Evolutionary conservation across 2,113 vertebrate genomes (phyloP), one percentile per base, ranked within the genome.

Genomic region (Elaphurus davidianus): DNA sequence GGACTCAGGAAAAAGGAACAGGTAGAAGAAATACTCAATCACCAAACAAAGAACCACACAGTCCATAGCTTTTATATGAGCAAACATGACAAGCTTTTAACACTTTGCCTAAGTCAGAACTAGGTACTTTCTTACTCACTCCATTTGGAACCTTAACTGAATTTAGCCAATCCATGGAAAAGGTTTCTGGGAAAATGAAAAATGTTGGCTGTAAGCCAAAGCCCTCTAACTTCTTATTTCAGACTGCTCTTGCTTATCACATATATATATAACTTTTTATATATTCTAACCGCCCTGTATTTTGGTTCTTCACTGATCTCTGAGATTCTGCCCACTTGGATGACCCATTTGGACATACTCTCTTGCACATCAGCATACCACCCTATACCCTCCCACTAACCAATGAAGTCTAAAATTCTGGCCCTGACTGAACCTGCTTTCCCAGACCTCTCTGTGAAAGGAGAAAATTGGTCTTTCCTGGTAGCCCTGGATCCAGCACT

Each of bases 101-200:
- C 25, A n/a, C 43, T 81, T 25, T 7, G 30, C 33, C 28, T 23
- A 5, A 21, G 16, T 40, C 33, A 64, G 52, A 16, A 78, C 40
- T 21, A 76, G 71, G 36, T 8, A 55, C 54, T 19, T 92, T 62
- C 11, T 67, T 40, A 16, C 21, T 19, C 52, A 15, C 30, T 15
- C 54, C 15, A 59, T n/a, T 17, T 67, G 30, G 78, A 33, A 91
- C 6, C 25, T 76, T 59, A 27, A 33, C 8, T n/a, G 74, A n/a
- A 86, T 71, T 30, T 78, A 71, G 33, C 16, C 19, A 91, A 60
- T 40, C 27, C 25, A 87, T 0, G 57, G 23, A 33, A 78, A 91
- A 93, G 6, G 13, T 54, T 84, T 92, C 47, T 60, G 30, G 19
- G n/a, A 60, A 94, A 87, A 95, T 17, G 2, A 71, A 83, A 81